phyloP scores from a whole-genome alignment of 2,888 invertebrate genomes.

The Leptinotarsa tumamoca region DNA sequence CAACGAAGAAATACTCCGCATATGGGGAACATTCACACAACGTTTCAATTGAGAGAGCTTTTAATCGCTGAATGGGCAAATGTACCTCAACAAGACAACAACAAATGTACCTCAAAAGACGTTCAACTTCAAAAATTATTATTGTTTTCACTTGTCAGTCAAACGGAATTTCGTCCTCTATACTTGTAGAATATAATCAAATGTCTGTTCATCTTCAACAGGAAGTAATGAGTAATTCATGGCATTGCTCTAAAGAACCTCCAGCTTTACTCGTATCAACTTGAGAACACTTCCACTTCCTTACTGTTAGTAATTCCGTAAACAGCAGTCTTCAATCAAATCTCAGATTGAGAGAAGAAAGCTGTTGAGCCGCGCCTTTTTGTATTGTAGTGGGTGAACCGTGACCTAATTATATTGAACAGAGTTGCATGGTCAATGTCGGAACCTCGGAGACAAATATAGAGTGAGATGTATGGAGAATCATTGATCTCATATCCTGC shows the following conservation, averaged over 20 bases:
- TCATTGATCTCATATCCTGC: conserved; percentile 25
- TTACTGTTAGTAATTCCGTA: background rate
- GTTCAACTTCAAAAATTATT: too few species aligned
- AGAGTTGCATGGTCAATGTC: conserved; percentile 31
- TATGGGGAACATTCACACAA: too few species aligned
- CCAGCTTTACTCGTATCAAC: background rate
- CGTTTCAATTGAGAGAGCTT: too few species aligned
- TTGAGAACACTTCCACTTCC: conserved; percentile 3
- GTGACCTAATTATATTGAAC: conserved; percentile 38
- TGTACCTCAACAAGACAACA: too few species aligned
- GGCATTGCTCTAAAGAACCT: background rate
- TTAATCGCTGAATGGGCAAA: too few species aligned
- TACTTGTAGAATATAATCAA: too few species aligned
- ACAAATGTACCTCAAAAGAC: too few species aligned
- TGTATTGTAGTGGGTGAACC: conserved; percentile 29
- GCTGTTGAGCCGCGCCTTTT: conserved; percentile 8
- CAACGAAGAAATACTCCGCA: too few species aligned
- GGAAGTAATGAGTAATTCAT: background rate
- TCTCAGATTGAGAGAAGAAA: conserved; percentile 10
- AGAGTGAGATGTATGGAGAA: conserved; percentile 18
- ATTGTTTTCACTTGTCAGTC: too few species aligned
- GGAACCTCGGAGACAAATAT: conserved; percentile 10
- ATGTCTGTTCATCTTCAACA: too few species aligned
- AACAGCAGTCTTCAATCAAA: background rate
- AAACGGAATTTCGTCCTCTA: too few species aligned